A percentile compares a stretch with the other conserved stretches of the same genome.
Conservation (phyloP, 2,113 vertebrate species). For the Suricata suricatta region DNA sequence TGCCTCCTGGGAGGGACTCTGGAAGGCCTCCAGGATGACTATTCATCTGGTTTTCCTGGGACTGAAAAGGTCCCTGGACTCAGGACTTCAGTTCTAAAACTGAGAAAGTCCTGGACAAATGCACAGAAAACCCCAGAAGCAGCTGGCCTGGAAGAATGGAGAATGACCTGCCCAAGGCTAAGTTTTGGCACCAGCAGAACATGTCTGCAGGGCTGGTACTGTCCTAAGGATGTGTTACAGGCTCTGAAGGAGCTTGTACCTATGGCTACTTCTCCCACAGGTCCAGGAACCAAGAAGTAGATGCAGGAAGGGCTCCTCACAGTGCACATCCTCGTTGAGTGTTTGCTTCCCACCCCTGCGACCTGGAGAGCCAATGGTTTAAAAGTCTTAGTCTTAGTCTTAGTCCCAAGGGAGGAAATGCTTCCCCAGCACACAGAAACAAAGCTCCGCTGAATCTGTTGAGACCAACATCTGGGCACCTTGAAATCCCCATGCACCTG, state of each 20-base stretch:
- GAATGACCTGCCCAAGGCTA: not conserved
- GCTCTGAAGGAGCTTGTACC: not conserved
- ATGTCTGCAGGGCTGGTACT: not conserved
- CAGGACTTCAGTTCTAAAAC: not conserved
- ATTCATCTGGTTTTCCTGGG: not conserved
- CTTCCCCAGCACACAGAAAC: not conserved
- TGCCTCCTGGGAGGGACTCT: not conserved
- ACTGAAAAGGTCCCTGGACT: not conserved
- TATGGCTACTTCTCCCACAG: not conserved
- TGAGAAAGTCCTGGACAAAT: not conserved
- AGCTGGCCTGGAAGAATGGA: not conserved
- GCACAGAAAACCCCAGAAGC: not conserved
- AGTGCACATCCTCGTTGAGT: not conserved
- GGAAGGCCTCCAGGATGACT: not conserved
- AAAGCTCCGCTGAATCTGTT: no score
- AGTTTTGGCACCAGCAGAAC: not conserved
- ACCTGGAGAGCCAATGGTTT: not conserved
- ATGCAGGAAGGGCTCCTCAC: not conserved
- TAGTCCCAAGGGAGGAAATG: not conserved
- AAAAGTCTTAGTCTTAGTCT: not conserved
- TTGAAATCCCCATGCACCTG: not conserved
- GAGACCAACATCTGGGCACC: not conserved
- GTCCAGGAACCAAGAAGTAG: not conserved
- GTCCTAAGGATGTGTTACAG: no score
- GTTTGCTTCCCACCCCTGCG: not conserved